These are phyloP conservation scores for Ligdia adustata DNA, from an alignment of 2,888 invertebrate species.

Conservation along the genomic window DNA sequence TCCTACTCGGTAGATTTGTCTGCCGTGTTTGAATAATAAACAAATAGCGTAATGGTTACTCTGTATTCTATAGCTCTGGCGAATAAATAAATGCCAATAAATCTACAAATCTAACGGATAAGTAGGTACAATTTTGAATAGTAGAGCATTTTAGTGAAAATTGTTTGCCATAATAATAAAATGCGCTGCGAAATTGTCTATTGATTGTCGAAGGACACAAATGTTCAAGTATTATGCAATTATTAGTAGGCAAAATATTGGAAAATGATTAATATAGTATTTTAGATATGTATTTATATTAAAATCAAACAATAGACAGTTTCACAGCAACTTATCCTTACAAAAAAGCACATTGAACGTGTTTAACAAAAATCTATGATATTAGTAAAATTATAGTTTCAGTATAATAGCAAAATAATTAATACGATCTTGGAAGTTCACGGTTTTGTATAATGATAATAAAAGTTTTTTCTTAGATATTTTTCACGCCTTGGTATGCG, in stretches of 20 bases:
- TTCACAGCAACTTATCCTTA: constrained; percentile 33
- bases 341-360: constrained; percentile 40
- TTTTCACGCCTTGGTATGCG: constrained; percentile 59
- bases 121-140: constrained; percentile 67
- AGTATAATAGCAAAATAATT: constrained; percentile 39
- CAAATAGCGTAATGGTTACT: constrained; percentile 13
- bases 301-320: constrained; percentile 25
- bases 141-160: constrained; percentile 36
- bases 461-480: constrained; percentile 47
- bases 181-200: constrained; percentile 48
- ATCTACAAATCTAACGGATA: constrained; percentile 49
- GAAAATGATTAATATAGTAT: constrained; percentile 56
- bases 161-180: constrained; percentile 49
- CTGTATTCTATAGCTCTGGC: constrained; percentile 14
- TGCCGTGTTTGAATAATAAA: constrained; percentile 1
- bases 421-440: constrained; percentile 51
- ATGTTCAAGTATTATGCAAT: constrained; percentile 59
- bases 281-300: constrained; percentile 57
- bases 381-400: constrained; percentile 60
- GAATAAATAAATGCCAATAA: constrained; percentile 15
- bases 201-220: constrained; percentile 30
- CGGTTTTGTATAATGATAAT: constrained; percentile 49
- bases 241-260: constrained; percentile 60
- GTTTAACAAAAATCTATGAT: constrained; percentile 38
- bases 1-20: background rate